Evolutionary conservation across 2,797 vertebrate species (phyloP).

Genomic region (Hyperoplus lanceolatus): DNA sequence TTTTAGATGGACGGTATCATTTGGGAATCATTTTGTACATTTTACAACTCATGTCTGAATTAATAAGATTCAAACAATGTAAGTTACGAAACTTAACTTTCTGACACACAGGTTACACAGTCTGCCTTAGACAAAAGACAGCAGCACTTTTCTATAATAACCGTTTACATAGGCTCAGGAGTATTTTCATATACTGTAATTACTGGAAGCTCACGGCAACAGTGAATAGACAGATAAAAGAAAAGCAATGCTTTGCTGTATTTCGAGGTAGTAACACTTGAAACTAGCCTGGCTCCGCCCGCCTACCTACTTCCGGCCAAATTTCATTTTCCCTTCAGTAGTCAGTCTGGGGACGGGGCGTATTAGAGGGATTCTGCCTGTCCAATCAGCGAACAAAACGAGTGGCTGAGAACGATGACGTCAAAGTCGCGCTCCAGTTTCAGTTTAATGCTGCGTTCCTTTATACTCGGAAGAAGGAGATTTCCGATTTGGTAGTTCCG

Average conservation of each 20-base stretch:
- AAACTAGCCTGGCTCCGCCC: background rate
- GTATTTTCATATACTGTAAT: background rate
- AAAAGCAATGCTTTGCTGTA: background rate
- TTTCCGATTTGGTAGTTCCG: too few species aligned
- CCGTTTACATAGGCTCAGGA: too few species aligned
- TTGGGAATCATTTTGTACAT: slow-evolving; percentile 1
- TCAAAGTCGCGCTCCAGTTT: too few species aligned
- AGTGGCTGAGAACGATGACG: too few species aligned
- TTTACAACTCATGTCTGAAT: slow-evolving; percentile 7
- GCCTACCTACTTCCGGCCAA: too few species aligned
- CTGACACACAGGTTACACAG: slow-evolving; percentile 8
- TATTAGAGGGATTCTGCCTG: too few species aligned
- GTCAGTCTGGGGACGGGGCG: too few species aligned
- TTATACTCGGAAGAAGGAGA: too few species aligned
- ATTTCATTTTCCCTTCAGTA: too few species aligned
- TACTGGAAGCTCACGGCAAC: background rate
- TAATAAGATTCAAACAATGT: slow-evolving; percentile 13
- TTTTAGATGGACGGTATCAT: slow-evolving; percentile 4
- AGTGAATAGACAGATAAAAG: background rate
- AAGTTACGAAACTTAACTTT: background rate
- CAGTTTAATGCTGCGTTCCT: too few species aligned
- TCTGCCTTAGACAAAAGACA: slow-evolving; percentile 36
- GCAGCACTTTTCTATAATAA: slow-evolving; percentile 43
- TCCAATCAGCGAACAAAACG: too few species aligned
- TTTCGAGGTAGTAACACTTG: background rate